These are phyloP conservation scores for Setipinna tenuifilis DNA, from an alignment of 2,797 vertebrate species.

Conservation along the genomic window DNA sequence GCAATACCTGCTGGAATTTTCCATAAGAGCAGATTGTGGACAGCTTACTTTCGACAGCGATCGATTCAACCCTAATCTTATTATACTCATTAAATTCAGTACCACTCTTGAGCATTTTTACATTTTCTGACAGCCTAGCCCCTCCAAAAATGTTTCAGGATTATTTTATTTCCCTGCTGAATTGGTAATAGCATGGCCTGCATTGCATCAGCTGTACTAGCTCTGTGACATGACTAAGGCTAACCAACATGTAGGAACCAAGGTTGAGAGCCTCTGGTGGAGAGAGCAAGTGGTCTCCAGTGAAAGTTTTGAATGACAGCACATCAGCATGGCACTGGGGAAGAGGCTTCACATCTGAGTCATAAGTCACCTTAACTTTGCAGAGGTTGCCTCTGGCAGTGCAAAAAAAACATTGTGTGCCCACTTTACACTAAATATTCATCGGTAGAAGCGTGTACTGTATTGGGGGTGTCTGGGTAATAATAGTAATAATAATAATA, in stretches of 20 bases:
- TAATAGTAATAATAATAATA: slow-evolving; percentile 49
- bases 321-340: slow-evolving; percentile 47
- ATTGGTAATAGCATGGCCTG: background rate
- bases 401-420: slow-evolving; percentile 63
- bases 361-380: slow-evolving; percentile 13
- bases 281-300: slow-evolving; percentile 29
- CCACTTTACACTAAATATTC: slow-evolving; percentile 74
- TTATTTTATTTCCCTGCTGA: background rate
- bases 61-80: background rate
- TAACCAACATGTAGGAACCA: background rate
- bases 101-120: background rate
- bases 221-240: background rate
- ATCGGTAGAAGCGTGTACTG: slow-evolving; percentile 65
- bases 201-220: background rate
- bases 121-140: background rate
- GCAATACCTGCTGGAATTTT: background rate
- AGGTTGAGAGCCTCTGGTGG: background rate
- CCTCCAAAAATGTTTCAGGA: background rate
- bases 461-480: slow-evolving; percentile 60
- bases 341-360: slow-evolving; percentile 42
- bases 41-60: background rate
- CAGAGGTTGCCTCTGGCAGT: background rate
- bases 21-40: background rate
- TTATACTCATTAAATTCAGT: slow-evolving; percentile 24
- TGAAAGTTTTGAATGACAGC: slow-evolving; percentile 41